phyloP scores from a whole-genome alignment of 1,140 invertebrate genomes.

The Tetramorium parvispinum region DNA sequence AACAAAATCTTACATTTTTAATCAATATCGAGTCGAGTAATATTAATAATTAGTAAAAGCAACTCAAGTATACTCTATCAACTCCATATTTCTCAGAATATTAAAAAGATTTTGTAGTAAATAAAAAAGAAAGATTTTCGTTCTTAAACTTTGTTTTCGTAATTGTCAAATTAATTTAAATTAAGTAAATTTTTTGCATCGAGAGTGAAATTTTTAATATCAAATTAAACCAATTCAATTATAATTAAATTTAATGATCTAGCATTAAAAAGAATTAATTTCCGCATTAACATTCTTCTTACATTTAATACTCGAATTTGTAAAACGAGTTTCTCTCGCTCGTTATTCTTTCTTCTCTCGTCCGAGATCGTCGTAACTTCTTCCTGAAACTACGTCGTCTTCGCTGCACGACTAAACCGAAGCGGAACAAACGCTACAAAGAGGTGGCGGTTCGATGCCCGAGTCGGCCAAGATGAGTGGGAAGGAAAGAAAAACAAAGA shows the following conservation, averaged over 20 bases:
- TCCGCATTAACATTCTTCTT: neutral
- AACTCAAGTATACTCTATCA: neutral
- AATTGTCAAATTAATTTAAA: neutral
- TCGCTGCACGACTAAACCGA: neutral
- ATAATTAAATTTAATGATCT: neutral
- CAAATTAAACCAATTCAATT: neutral
- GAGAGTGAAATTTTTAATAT: neutral
- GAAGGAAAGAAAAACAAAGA: neutral
- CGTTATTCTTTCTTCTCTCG: neutral
- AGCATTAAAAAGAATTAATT: neutral
- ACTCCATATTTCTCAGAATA: neutral
- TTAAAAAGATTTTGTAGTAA: neutral
- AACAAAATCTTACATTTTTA: neutral
- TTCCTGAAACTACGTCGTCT: neutral
- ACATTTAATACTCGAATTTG: neutral
- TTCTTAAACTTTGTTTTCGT: neutral
- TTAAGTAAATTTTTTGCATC: neutral
- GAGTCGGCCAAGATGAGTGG: neutral
- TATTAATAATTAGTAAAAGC: neutral
- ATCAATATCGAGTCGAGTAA: neutral
- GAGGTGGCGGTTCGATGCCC: slow-evolving; percentile 8
- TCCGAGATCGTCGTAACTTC: neutral
- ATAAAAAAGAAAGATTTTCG: neutral
- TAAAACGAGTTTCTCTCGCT: neutral
- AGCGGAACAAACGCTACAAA: slow-evolving; percentile 5